These are phyloP conservation scores for Chydorus sphaericus DNA, from an alignment of 2,888 invertebrate species.

Conservation along the genomic window DNA sequence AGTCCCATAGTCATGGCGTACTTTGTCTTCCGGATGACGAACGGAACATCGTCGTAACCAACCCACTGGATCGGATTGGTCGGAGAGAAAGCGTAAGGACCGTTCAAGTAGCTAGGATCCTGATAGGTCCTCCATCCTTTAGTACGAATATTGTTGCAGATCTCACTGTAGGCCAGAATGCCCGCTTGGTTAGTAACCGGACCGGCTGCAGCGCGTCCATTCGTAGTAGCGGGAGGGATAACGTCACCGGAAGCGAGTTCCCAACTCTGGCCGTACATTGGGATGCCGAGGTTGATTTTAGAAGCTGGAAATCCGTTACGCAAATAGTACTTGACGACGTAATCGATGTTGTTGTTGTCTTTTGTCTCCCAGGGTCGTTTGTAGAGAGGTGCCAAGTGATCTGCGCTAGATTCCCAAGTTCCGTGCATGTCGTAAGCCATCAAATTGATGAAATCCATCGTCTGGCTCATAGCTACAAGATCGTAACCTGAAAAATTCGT, in stretches of 20 bases:
- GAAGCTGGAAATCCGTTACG: slow-evolving; percentile 11
- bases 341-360: slow-evolving; percentile 10
- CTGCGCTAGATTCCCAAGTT: slow-evolving; percentile 19
- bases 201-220: slow-evolving; percentile 13
- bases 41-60: slow-evolving; percentile 27
- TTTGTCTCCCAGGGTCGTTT: background rate
- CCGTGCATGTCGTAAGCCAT: slow-evolving; percentile 23
- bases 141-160: slow-evolving; percentile 6
- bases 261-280: slow-evolving; percentile 14
- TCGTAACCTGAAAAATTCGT: slow-evolving; percentile 19
- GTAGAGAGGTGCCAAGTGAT: slow-evolving; percentile 22
- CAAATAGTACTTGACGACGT: slow-evolving; percentile 12
- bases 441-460: slow-evolving; percentile 22
- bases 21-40: slow-evolving; percentile 19
- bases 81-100: slow-evolving; percentile 5
- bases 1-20: slow-evolving; percentile 13
- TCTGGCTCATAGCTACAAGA: slow-evolving; percentile 16
- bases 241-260: slow-evolving; percentile 6
- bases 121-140: background rate
- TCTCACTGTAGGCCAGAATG: slow-evolving; percentile 14
- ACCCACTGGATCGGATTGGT: slow-evolving; percentile 22
- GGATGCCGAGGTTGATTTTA: slow-evolving; percentile 15
- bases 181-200: slow-evolving; percentile 13
- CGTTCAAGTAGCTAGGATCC: background rate
- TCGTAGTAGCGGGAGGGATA: slow-evolving; percentile 1